Conservation (phyloP, 1,140 invertebrate species). For the Rhagoletis zephyria region DNA sequence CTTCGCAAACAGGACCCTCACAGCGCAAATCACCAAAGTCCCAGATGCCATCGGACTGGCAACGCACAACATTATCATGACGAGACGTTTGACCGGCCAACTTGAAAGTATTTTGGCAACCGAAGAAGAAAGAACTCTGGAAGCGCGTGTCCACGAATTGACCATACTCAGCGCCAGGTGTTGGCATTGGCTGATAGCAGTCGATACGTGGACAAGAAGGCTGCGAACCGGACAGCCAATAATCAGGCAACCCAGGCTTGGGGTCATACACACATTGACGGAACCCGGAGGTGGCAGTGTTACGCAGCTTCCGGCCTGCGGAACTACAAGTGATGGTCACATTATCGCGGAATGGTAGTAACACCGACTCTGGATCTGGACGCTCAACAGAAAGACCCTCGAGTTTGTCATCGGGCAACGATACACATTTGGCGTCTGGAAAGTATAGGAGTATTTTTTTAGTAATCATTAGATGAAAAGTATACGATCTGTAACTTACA, state of each 20-base stretch:
- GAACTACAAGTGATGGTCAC: conserved; percentile 87
- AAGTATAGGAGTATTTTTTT: conserved; percentile 60
- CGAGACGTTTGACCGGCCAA: conserved; percentile 91
- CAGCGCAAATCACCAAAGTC: conserved; percentile 96
- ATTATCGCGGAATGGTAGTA: conserved; percentile 91
- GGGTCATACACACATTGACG: conserved; percentile 97
- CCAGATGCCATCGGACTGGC: conserved; percentile 93
- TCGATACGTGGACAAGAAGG: conserved; percentile 90
- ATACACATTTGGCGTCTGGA: conserved; percentile 89
- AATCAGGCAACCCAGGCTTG: conserved; percentile 88
- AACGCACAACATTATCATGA: conserved; percentile 92
- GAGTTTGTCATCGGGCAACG: conserved; percentile 88
- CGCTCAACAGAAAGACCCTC: conserved; percentile 86
- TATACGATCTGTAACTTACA: conserved; percentile 77
- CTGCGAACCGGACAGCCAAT: conserved; percentile 90
- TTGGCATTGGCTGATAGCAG: conserved; percentile 89
- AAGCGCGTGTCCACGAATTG: conserved; percentile 89
- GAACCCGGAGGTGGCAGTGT: conserved; percentile 86
- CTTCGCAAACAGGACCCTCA: conserved; percentile 95
- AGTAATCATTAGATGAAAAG: neutral
- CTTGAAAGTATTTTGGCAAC: conserved; percentile 96
- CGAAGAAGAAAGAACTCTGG: conserved; percentile 94
- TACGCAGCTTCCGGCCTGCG: conserved; percentile 83
- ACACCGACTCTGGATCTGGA: conserved; percentile 83
- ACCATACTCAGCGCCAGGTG: conserved; percentile 93